These are phyloP conservation scores for Gobio gobio DNA, from an alignment of 2,113 vertebrate species.

Conservation along the genomic window DNA sequence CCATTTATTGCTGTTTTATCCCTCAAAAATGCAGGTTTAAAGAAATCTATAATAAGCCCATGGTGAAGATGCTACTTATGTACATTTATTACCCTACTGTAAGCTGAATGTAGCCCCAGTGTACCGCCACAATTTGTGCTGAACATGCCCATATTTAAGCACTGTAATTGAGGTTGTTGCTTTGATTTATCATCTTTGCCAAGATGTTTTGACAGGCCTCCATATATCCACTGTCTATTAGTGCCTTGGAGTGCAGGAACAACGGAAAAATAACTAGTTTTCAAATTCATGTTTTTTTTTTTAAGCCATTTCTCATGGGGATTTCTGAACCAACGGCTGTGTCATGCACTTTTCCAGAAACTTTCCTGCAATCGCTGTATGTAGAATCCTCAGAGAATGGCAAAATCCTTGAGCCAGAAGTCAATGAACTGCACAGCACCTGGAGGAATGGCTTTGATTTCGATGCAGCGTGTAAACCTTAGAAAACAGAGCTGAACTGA, in stretches of 20 bases:
- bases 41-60: not conserved
- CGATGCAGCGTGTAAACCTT: conserved; percentile 39
- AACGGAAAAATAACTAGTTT: not conserved
- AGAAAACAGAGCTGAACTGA: conserved; percentile 9
- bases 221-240: conserved; percentile 14
- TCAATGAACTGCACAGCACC: conserved; percentile 28
- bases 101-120: not conserved
- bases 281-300: conserved; percentile 2
- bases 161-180: not conserved
- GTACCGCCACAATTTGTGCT: not conserved
- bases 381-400: not conserved
- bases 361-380: not conserved
- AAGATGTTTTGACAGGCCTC: conserved; percentile 9
- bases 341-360: conserved; percentile 1
- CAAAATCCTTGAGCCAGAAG: conserved; percentile 10
- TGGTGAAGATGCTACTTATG: not conserved
- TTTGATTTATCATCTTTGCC: not conserved
- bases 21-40: not conserved
- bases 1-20: not conserved
- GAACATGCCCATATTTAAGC: not conserved
- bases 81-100: not conserved
- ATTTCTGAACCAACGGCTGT: conserved; percentile 7
- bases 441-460: conserved; percentile 23
- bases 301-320: not conserved
- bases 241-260: conserved; percentile 3